Base-by-base conservation (phyloP, 2,888 invertebrate genomes). In the Melanotus villosus region DNA sequence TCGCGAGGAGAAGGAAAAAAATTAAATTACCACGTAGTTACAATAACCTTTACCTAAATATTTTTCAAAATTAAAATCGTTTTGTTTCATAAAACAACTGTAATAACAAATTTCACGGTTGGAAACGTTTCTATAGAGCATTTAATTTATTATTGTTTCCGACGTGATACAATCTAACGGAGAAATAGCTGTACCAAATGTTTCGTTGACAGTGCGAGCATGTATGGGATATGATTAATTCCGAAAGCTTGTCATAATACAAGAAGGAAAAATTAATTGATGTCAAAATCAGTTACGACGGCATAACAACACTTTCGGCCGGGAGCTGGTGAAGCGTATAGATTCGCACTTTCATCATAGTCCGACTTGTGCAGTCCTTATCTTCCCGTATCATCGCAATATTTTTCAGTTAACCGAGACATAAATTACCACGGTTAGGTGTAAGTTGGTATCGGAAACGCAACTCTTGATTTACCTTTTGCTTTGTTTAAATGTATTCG, bases 241-340 rank as follows among this genome's bases (percentile, higher is more conserved):
- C 68, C 30, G 64, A 68, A 68, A 64, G 68, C 50, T 65, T 73
- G 73, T 73, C 73, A 73, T 67, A 73, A 73, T 69, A 73, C 69
- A 71, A 66, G 60, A 64, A 65, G 69, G 66, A 70, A 73, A 69
- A 71, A 71, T 73, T 71, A 71, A 71, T 71, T 71, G 73, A 69
- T 70, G 70, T 66, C 65, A 68, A 62, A 67, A 73, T 73, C 60
- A 67, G 67, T 71, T 71, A 60, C 65, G 71, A 73, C 62, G 68
- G 63, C 62, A 54, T 59, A 64, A 67, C 72, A 57, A 43, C 57
- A 70, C 56, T 64, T 72, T 59, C 67, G 66, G 57, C 59, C 64
- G 62, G 54, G 69, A 67, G 63, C 67, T 70, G 70, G 47, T 57
- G 70, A 50, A 67, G 68, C 66, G 66, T 66, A 63, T 68, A 68